Evolutionary conservation across 2,113 vertebrate genomes (phyloP), one percentile per base, ranked within the genome.

Genomic region (Dolichotis patagonum): DNA sequence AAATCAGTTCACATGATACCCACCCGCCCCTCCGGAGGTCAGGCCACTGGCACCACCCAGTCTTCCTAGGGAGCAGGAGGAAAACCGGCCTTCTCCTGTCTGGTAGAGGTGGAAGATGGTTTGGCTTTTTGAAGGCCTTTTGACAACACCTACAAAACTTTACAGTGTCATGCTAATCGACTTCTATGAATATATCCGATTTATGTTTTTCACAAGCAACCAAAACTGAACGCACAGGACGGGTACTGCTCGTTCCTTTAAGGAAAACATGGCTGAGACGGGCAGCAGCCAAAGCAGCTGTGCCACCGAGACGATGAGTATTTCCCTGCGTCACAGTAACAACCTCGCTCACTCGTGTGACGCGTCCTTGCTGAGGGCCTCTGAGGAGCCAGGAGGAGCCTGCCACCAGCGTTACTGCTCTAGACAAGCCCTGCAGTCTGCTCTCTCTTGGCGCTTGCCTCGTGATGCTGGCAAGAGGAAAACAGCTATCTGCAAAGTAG

Each of bases 311-410:
- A 63, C 10, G 30, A 19, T 49, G 90, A 4, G 13, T 26, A 13
- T n/a, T 85, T 41, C 54, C 56, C 7, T 11, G n/a, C 3, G 1
- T 32, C 26, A 2, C 1, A 28, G 35, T 10, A 2, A 4, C 20
- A 56, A 32, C n/a, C 52, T 82, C n/a, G 10, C 35, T 85, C 63
- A 46, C 71, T 71, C 38, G 17, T 10, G 24, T 30, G 63, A 24
- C 32, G 58, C 19, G 10, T 19, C 32, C 58, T 60, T 16, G 30
- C 0, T 12, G 71, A 92, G 28, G 56, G 17, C 5, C 3, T 46
- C 3, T 54, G 16, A 49, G 58, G 63, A 91, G 52, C 19, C 90
- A 75, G 41, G 12, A 46, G 14, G 5, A 30, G 30, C 58, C 77
- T 43, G 19, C 67, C 41, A 5, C 11, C 62, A 49, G 67, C 35